phyloP scores from a whole-genome alignment of 2,888 invertebrate genomes.

The Octodonta nipae region DNA sequence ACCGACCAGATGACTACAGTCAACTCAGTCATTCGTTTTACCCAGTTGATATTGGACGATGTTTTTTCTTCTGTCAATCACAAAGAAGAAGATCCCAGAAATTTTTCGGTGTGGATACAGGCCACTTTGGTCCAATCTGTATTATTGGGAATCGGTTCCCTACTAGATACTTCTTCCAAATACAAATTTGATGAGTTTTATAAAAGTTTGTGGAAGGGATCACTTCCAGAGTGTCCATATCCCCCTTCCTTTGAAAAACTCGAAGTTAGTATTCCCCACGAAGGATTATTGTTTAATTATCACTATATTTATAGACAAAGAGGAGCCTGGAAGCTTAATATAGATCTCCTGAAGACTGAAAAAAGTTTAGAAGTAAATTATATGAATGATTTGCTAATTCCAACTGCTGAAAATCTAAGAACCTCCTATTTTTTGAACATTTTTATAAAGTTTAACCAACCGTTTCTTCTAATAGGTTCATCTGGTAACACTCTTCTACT shows the following conservation, averaged over 20 bases:
- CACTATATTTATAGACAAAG: slow-evolving; percentile 44
- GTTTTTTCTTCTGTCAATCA: slow-evolving; percentile 21
- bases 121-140: slow-evolving; percentile 42
- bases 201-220: slow-evolving; percentile 40
- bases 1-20: slow-evolving; percentile 31
- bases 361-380: slow-evolving; percentile 35
- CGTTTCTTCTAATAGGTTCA: slow-evolving; percentile 48
- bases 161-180: slow-evolving; percentile 59
- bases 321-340: slow-evolving; percentile 47
- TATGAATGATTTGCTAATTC: slow-evolving; percentile 37
- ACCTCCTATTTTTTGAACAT: slow-evolving; percentile 40
- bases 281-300: slow-evolving; percentile 43
- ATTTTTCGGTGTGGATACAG: slow-evolving; percentile 39
- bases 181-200: slow-evolving; percentile 51
- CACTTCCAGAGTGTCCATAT: slow-evolving; percentile 37
- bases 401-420: slow-evolving; percentile 45
- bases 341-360: slow-evolving; percentile 39
- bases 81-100: slow-evolving; percentile 33
- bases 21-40: slow-evolving; percentile 27
- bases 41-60: slow-evolving; percentile 30
- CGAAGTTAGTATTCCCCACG: slow-evolving; percentile 44
- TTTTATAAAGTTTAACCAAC: slow-evolving; percentile 47
- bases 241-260: slow-evolving; percentile 41
- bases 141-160: slow-evolving; percentile 72
- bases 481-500: slow-evolving; percentile 51